These are phyloP conservation scores for Nasonia longicornis DNA, from an alignment of 1,140 invertebrate genomes.

Conservation along the genomic window DNA sequence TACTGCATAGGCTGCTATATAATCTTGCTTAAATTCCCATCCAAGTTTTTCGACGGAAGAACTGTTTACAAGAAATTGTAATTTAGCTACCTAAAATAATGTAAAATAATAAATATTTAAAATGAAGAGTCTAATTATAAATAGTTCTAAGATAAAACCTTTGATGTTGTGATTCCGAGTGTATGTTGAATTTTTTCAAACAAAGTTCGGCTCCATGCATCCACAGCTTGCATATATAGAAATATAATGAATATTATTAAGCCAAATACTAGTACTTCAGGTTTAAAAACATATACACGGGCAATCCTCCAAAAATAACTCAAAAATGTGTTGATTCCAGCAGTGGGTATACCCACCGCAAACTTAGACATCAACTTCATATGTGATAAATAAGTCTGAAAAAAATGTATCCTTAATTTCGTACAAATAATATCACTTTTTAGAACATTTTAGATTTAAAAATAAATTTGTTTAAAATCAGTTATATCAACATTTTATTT, in stretches of 20 bases:
- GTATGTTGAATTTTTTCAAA: constrained; percentile 80
- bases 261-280: constrained; percentile 79
- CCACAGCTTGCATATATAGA: constrained; percentile 82
- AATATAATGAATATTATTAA: constrained; percentile 77
- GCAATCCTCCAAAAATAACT: constrained; percentile 80
- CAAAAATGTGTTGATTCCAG: constrained; percentile 69
- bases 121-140: background rate
- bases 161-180: constrained; percentile 72
- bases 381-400: constrained; percentile 80
- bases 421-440: no score
- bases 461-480: background rate
- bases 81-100: constrained; percentile 60
- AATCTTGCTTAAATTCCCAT: constrained; percentile 82
- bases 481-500: background rate
- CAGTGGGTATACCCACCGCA: constrained; percentile 76
- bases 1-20: constrained; percentile 87
- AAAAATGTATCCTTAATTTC: constrained; percentile 12
- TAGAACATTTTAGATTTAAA: background rate
- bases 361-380: constrained; percentile 86
- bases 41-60: constrained; percentile 71
- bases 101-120: constrained; percentile 33
- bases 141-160: constrained; percentile 55
- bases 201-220: constrained; percentile 82
- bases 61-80: constrained; percentile 65
- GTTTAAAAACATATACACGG: constrained; percentile 80